These are phyloP conservation scores for Cremastobaeus sp. DNA, from an alignment of 2,888 invertebrate genomes.

Conservation along the genomic window DNA sequence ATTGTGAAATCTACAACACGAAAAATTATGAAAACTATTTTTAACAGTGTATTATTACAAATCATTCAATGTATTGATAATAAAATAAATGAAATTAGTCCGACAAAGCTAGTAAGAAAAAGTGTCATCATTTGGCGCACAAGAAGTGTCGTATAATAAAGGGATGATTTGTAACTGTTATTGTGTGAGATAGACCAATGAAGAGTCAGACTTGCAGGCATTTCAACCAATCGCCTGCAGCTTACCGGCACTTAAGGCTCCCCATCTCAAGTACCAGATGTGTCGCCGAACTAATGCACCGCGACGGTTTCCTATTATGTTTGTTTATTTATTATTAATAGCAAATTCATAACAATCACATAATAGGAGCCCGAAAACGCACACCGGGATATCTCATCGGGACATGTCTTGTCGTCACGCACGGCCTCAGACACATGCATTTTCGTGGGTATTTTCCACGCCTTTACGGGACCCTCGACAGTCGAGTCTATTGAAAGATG, in stretches of 20 bases:
- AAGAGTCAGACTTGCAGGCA: slow-evolving; percentile 16
- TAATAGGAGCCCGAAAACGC: slow-evolving; percentile 67
- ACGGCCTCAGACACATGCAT: slow-evolving; percentile 63
- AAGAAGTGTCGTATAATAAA: slow-evolving; percentile 24
- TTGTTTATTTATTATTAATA: slow-evolving; percentile 78
- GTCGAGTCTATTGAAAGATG: slow-evolving; percentile 27
- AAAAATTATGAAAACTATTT: too few relatives aligned
- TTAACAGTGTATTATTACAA: too few relatives aligned
- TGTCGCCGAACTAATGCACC: slow-evolving; percentile 73
- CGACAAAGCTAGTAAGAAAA: slow-evolving; percentile 8
- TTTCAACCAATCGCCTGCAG: slow-evolving; percentile 42
- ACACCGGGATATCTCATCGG: slow-evolving; percentile 60
- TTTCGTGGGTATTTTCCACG: slow-evolving; percentile 70
- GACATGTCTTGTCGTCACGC: slow-evolving; percentile 71
- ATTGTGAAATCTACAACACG: too few relatives aligned
- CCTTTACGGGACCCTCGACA: slow-evolving; percentile 62
- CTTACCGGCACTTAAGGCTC: slow-evolving; percentile 36
- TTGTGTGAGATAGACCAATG: slow-evolving; percentile 63
- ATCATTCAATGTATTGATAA: too few relatives aligned
- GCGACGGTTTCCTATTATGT: slow-evolving; percentile 75
- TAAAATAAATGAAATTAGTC: slow-evolving; percentile 28
- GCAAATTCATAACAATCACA: slow-evolving; percentile 77
- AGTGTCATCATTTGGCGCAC: slow-evolving; percentile 31
- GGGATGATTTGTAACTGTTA: slow-evolving; percentile 69
- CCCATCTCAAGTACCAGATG: slow-evolving; percentile 72